Base-by-base conservation (phyloP, 1,140 invertebrate genomes). In the Rhynchophorus ferrugineus region DNA sequence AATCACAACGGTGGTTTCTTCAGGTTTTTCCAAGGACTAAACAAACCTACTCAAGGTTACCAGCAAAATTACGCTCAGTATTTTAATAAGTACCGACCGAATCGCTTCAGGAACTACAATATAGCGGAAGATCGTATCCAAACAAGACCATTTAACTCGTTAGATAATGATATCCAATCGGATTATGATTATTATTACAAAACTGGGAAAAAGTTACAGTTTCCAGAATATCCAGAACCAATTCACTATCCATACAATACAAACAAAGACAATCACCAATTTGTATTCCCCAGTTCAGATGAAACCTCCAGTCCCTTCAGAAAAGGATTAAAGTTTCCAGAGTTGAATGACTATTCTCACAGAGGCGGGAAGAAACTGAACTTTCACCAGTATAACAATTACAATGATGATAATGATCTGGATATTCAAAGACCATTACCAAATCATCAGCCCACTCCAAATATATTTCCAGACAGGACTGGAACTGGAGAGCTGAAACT, bases 1-100 rank as follows among this genome's bases (percentile, higher is more conserved):
- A 91, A 89, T 69, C 79, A 91, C 64, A 87, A 88, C 49, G 87
- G 88, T 34, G 88, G 87, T 7, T 87, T 89, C 65, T 90, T 89
- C 65, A 76, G 84, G 46, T 85, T 84, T 61, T 89, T 90, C 63
- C 80, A 76, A 49, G 74, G 75, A 36, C 3, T 61, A 2, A 44
- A 56, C 22, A 19, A 47, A 7, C 13, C 8, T 17, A 11, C 14
- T 0, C 44, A 29, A 8, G 47, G 41, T 18, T 20, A 55, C 19
- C 14, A 45, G 5, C 38, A 52, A 39, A 49, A 45, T 37, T 49
- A 59, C 33, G 41, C 54, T 14, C 54, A 56, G 18, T 20, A 54
- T 36, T 54, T 35, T 6, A 44, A 45, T 13, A 37, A 33, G 9
- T 49, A 54, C 43, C 22, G 11, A 19, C 49, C 35, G 2, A 33